Evolutionary conservation across 2,113 vertebrate genomes (phyloP), one percentile per base, ranked within the genome.

Genomic region (Chaetodon auriga): DNA sequence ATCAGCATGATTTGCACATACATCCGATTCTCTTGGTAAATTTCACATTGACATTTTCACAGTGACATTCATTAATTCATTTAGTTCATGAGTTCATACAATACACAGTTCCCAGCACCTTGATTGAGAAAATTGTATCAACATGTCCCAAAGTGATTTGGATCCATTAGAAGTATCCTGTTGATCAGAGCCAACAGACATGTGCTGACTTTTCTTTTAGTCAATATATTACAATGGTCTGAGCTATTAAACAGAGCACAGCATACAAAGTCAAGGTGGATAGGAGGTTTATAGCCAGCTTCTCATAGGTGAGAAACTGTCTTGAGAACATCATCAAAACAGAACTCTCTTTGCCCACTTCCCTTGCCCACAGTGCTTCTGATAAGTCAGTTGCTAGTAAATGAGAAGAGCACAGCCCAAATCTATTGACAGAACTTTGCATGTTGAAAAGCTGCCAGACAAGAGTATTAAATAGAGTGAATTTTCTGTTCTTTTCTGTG

Each of bases 341-440:
- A 84, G 58, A 90, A 86, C 71, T 89, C 86, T 90, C 77, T 82
- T 90, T 77, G 82, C 36, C 48, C 68, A 41, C 71, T 75, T 36
- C 57, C 19, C 58, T 83, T 87, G 88, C 65, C 68, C 58, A 73
- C 38, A 55, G 80, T 64, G 72, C 80, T 76, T 64, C 43, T 49
- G 66, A 87, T 90, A 76, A 88, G 64, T 46, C 75, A n/a, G 69
- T 87, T 81, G 84, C 78, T 78, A 87, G 84, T 85, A 86, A 78
- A 75, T n/a, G 46, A 46, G 66, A 77, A 58, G 46, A 68, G n/a
- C 41, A 58, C 51, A 57, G 62, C 69, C 61, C 53, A 71, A 43
- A 78, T 30, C 64, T 74, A 89, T 58, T 75, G 65, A 90, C 81
- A 71, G 71, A 80, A 82, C 61, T 63, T 55, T 85, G 66, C 62